These are phyloP conservation scores for Lycaena phlaeas DNA, from an alignment of 2,888 invertebrate species.

Conservation along the genomic window DNA sequence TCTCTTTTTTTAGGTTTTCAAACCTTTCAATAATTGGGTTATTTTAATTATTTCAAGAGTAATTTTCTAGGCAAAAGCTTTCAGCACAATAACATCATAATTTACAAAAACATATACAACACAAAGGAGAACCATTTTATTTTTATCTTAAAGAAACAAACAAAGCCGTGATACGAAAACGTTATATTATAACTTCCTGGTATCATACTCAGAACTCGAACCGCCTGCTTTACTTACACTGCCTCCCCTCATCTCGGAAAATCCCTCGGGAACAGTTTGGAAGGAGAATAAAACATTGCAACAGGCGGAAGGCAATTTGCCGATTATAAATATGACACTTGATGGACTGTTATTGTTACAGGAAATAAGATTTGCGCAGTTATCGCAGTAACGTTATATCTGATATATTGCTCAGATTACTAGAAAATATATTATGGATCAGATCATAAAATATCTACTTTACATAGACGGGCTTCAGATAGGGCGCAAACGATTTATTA, in stretches of 20 bases:
- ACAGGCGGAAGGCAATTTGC: slow-evolving; percentile 12
- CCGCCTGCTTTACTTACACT: slow-evolving; percentile 10
- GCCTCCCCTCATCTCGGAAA: slow-evolving; percentile 12
- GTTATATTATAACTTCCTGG: slow-evolving; percentile 5
- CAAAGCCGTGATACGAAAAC: background rate
- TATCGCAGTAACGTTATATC: background rate
- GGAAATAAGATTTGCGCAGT: slow-evolving; percentile 12
- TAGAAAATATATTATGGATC: too few relatives aligned
- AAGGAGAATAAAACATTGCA: slow-evolving; percentile 14
- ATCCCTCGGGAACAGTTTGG: slow-evolving; percentile 14
- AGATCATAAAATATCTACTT: too few relatives aligned
- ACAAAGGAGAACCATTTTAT: too few relatives aligned
- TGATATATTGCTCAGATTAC: background rate
- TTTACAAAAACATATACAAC: too few relatives aligned
- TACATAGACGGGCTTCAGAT: too few relatives aligned
- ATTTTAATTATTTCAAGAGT: too few relatives aligned
- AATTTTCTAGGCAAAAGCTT: too few relatives aligned
- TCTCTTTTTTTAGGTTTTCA: too few relatives aligned
- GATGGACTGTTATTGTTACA: slow-evolving; percentile 17
- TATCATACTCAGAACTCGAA: background rate
- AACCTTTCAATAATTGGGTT: too few relatives aligned
- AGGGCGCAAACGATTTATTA: too few relatives aligned
- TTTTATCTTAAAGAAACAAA: too few relatives aligned
- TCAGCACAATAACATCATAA: too few relatives aligned
- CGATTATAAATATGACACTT: slow-evolving; percentile 17